These are phyloP conservation scores for Ophonus ardosiacus DNA, from an alignment of 2,888 invertebrate species.

Conservation along the genomic window DNA sequence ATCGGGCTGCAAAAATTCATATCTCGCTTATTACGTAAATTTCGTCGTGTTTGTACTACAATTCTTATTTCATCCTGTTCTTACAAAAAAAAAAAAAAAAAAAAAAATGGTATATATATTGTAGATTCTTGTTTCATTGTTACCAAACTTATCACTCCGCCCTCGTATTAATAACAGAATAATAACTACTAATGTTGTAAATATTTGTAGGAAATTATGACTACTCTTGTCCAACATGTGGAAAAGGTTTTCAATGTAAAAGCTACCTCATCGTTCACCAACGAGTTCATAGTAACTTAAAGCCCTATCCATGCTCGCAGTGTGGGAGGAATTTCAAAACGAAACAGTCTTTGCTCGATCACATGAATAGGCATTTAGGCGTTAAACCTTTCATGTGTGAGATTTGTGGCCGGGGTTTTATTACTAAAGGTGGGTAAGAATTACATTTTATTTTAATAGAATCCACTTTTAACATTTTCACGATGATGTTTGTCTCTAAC, in stretches of 20 bases:
- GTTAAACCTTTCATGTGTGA: slow-evolving; percentile 80
- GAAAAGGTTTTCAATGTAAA: slow-evolving; percentile 81
- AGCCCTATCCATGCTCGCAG: slow-evolving; percentile 79
- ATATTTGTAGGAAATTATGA: slow-evolving; percentile 76
- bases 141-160: no score
- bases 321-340: slow-evolving; percentile 80
- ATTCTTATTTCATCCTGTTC: no score
- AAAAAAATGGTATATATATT: no score
- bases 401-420: slow-evolving; percentile 79
- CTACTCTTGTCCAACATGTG: slow-evolving; percentile 79
- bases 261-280: slow-evolving; percentile 81
- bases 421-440: slow-evolving; percentile 76
- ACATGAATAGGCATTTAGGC: slow-evolving; percentile 80
- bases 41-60: no score
- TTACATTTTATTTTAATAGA: neutral
- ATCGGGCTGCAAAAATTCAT: no score
- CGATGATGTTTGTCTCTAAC: no score
- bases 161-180: no score
- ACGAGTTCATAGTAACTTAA: slow-evolving; percentile 79
- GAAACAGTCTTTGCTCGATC: slow-evolving; percentile 79
- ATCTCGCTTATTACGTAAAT: no score
- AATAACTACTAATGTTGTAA: neutral
- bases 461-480: no score
- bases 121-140: no score
- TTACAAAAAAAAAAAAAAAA: no score